Evolutionary conservation across 2,797 vertebrate genomes (phyloP).

Genomic region (Euphonia xanthogaster): DNA sequence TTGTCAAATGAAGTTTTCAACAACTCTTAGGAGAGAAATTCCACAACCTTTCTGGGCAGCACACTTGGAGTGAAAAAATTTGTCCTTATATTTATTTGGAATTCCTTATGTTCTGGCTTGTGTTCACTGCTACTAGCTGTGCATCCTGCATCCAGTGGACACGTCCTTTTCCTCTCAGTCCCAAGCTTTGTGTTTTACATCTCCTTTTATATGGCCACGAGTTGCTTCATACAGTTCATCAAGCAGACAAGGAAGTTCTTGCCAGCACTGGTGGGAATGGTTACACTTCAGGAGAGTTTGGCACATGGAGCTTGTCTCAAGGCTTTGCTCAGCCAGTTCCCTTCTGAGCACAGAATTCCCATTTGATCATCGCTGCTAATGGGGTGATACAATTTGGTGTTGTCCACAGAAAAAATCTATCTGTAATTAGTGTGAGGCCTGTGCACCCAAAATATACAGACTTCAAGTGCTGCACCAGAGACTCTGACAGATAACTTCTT

Average conservation of each 20-base stretch:
- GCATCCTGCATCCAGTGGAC: neutral
- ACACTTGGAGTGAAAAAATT: neutral
- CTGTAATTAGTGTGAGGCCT: neutral
- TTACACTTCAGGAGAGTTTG: neutral
- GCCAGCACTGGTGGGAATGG: neutral
- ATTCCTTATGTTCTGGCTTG: neutral
- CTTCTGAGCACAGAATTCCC: neutral
- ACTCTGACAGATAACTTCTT: neutral
- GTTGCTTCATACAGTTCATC: neutral
- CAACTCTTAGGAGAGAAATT: neutral
- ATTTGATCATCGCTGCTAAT: fast-evolving
- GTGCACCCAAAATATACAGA: neutral
- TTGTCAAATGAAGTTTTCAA: neutral
- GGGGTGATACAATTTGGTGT: neutral
- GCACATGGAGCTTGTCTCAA: neutral
- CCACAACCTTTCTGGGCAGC: neutral
- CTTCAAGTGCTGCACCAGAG: neutral
- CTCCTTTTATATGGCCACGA: neutral
- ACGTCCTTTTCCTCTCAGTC: neutral
- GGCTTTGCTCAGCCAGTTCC: neutral
- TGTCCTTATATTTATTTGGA: neutral
- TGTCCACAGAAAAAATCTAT: neutral
- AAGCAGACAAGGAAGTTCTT: neutral
- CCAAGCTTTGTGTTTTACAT: neutral
- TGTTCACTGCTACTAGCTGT: neutral